Base-by-base conservation (phyloP, 2,888 invertebrate genomes). In the Eucera pruinosa region DNA sequence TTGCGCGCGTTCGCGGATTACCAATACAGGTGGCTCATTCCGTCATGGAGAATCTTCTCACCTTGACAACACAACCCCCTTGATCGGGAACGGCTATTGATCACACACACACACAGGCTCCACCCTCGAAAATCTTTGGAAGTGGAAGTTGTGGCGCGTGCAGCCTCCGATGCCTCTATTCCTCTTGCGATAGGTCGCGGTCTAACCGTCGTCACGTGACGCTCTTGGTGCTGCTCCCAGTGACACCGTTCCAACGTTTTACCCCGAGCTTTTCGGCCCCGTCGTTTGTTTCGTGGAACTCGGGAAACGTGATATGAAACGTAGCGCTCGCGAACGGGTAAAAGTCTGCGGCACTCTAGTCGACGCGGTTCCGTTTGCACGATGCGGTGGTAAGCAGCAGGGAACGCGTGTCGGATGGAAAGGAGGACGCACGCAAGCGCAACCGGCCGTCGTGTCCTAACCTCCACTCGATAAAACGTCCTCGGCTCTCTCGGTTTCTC, bases 381-480 rank as follows among this genome's bases (percentile, higher is more conserved):
- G 39, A 13, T 52, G 39, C 27, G 18, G 69, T 62, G 69, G 25
- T 52, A 54, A 33, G 33, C 33, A 33, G 7, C 4, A 11, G 36
- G 11, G 11, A 5, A 11, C 62, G 61, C 27, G 69, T 70, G 62
- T 27, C 61, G 60, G 45, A 58, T 36, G 68, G 67, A 71, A 72
- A 76, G 57, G 84, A 75, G 76, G 80, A 48, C 67, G 73, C 83
- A 85, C 83, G 84, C 83, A 78, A 80, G 84, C 83, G 83, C 85
- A 78, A 36, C 82, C 74, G 60, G 57, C 70, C 68, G 71, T 61
- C 72, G 70, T n/a, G n/a, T 78, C 71, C 72, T 76, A 76, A 78
- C 79, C 67, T 81, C 76, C 50, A 73, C 78, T 79, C 84, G 71
- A 84, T 82, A 77, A 76, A 64, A 62, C 69, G 74, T 74, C 64